These are phyloP conservation scores for Brachystomella parvula DNA, from an alignment of 1,140 invertebrate genomes.

Conservation along the genomic window DNA sequence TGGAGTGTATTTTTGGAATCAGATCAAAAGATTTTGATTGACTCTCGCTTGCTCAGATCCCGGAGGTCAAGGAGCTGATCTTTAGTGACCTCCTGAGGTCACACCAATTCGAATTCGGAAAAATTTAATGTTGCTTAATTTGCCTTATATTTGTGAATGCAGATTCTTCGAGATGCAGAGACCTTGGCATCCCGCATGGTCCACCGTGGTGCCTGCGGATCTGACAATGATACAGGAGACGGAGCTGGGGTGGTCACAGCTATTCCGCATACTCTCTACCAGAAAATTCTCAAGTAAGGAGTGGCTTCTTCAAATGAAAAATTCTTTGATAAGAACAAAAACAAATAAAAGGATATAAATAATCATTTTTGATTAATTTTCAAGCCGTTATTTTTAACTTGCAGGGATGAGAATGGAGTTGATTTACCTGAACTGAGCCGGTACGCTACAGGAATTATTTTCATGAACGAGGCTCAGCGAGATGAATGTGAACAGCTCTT, in stretches of 20 bases:
- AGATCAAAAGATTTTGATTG: no score
- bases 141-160: background rate
- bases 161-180: slow-evolving; percentile 92
- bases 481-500: slow-evolving; percentile 73
- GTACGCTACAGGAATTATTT: slow-evolving; percentile 95
- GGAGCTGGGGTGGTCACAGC: slow-evolving; percentile 93
- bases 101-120: no score
- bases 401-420: slow-evolving; percentile 64
- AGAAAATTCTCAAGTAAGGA: slow-evolving; percentile 59
- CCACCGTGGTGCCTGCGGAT: slow-evolving; percentile 94
- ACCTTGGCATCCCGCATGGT: slow-evolving; percentile 92
- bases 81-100: no score
- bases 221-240: slow-evolving; percentile 98
- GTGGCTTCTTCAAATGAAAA: background rate
- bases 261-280: slow-evolving; percentile 91
- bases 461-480: slow-evolving; percentile 69
- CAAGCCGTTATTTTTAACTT: slow-evolving; percentile 38
- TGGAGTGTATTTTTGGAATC: no score
- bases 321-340: background rate
- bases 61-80: no score
- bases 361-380: background rate
- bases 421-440: slow-evolving; percentile 73
- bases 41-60: no score
- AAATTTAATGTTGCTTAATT: no score
- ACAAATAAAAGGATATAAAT: background rate